These are phyloP conservation scores for Drosophila jambulina DNA, from an alignment of 1,140 invertebrate species.

Conservation along the genomic window DNA sequence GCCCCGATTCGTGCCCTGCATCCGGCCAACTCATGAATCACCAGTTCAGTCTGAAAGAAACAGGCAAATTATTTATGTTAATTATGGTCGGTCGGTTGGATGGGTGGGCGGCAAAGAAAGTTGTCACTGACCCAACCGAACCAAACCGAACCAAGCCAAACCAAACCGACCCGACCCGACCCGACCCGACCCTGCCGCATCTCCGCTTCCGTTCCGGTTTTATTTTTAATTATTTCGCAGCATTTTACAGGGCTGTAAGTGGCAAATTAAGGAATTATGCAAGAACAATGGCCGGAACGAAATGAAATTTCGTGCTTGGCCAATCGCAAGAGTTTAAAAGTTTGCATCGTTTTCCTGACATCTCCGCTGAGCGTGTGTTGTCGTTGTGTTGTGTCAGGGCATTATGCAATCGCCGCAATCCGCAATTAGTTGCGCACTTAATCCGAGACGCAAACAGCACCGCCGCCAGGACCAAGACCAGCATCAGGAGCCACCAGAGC, in stretches of 20 bases:
- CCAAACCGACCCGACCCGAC: neutral
- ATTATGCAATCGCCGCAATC: slow-evolving; percentile 42
- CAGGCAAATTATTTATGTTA: slow-evolving; percentile 22
- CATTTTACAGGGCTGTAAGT: slow-evolving; percentile 23
- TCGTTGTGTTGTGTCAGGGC: neutral
- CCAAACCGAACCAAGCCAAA: neutral
- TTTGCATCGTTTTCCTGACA: slow-evolving; percentile 50
- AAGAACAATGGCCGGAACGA: slow-evolving; percentile 7
- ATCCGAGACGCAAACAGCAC: slow-evolving; percentile 42
- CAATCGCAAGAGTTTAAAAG: slow-evolving; percentile 53
- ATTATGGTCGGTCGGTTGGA: neutral
- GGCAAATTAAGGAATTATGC: slow-evolving; percentile 23
- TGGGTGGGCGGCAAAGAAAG: neutral
- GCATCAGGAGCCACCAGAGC: slow-evolving; percentile 17
- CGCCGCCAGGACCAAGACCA: slow-evolving; percentile 1
- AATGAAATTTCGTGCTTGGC: slow-evolving; percentile 60
- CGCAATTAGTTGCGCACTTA: slow-evolving; percentile 64
- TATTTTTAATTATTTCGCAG: slow-evolving; percentile 17
- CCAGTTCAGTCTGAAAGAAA: slow-evolving; percentile 10
- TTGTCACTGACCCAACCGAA: slow-evolving; percentile 7
- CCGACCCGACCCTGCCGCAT: slow-evolving; percentile 7
- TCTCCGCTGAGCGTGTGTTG: slow-evolving; percentile 31
- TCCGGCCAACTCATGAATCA: slow-evolving; percentile 4
- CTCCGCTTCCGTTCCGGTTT: slow-evolving; percentile 6
- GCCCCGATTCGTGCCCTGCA: neutral